These are phyloP conservation scores for Melanotaenia duboulayi DNA, from an alignment of 2,113 vertebrate species.

Conservation along the genomic window DNA sequence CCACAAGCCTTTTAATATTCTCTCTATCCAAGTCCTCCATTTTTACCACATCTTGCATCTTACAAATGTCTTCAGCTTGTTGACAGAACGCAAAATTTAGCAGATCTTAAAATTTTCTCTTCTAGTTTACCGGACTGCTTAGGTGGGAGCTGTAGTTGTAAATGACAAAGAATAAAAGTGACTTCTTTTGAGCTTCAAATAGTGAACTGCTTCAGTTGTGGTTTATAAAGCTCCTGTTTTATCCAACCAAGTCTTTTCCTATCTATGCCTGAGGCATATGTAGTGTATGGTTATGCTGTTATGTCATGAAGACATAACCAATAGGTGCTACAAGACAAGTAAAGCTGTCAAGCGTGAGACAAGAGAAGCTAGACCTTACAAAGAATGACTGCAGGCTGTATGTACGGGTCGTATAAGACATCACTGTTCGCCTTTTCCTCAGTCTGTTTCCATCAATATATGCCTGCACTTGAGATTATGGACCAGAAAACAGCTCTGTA, in stretches of 20 bases:
- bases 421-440: slow-evolving; percentile 31
- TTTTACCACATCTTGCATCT: background rate
- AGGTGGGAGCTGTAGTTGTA: slow-evolving; percentile 14
- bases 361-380: slow-evolving; percentile 25
- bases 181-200: slow-evolving; percentile 1
- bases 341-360: slow-evolving; percentile 47
- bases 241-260: slow-evolving; percentile 19
- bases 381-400: slow-evolving; percentile 56
- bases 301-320: slow-evolving; percentile 47
- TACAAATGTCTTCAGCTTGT: slow-evolving; percentile 1
- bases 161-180: slow-evolving; percentile 42
- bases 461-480: background rate
- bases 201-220: slow-evolving; percentile 12
- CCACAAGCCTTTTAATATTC: background rate
- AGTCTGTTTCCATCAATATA: background rate
- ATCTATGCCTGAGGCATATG: slow-evolving; percentile 44
- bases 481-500: background rate
- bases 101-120: slow-evolving; percentile 40
- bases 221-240: slow-evolving; percentile 6
- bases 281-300: slow-evolving; percentile 28
- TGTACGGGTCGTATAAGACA: background rate
- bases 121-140: background rate
- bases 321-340: slow-evolving; percentile 34
- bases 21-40: background rate
- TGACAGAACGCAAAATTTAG: slow-evolving; percentile 7